These are phyloP conservation scores for Chelon labrosus DNA, from an alignment of 2,797 vertebrate species.

Conservation along the genomic window DNA sequence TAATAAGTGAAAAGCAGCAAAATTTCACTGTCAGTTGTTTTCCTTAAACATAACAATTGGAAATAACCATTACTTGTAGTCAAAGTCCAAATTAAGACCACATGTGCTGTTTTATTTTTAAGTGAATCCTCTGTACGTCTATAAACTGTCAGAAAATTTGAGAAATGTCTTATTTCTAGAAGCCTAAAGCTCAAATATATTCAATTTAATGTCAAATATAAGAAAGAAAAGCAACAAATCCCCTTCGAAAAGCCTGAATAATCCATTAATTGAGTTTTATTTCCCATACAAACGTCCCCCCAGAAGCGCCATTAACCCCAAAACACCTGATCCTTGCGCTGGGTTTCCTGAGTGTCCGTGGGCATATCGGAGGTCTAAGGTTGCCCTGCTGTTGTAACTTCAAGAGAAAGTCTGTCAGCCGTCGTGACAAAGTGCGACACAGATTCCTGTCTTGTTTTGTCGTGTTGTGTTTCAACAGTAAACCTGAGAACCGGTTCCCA, in stretches of 20 bases:
- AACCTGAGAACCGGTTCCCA: slow-evolving; percentile 57
- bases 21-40: background rate
- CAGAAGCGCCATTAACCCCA: slow-evolving; percentile 17
- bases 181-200: background rate
- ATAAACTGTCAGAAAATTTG: background rate
- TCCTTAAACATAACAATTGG: too few species aligned
- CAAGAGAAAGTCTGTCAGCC: slow-evolving; percentile 27
- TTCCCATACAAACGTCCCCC: background rate
- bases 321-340: slow-evolving; percentile 34
- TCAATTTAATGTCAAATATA: background rate
- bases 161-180: background rate
- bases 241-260: background rate
- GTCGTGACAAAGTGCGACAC: slow-evolving; percentile 41
- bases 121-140: too few species aligned
- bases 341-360: background rate
- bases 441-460: slow-evolving; percentile 34
- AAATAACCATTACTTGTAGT: too few species aligned
- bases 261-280: too few species aligned
- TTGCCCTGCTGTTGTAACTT: slow-evolving; percentile 32
- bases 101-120: too few species aligned
- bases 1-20: background rate
- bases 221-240: background rate
- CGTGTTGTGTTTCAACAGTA: slow-evolving; percentile 56
- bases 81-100: too few species aligned
- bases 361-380: slow-evolving; percentile 22